phyloP scores from a whole-genome alignment of 2,797 vertebrate species.

The Diglossa cyanea region DNA sequence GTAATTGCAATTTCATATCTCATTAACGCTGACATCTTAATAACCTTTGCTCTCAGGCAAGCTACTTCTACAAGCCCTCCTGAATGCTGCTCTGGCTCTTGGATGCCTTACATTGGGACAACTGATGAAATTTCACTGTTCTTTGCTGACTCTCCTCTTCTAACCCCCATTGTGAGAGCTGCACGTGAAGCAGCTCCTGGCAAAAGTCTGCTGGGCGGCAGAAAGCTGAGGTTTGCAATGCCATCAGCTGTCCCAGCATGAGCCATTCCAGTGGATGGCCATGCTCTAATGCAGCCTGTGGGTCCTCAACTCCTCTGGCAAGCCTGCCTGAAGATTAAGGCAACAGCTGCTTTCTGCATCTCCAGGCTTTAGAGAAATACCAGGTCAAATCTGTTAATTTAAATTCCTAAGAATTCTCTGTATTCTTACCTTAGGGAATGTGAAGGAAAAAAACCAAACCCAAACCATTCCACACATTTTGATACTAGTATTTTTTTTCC shows the following conservation, averaged over 20 bases:
- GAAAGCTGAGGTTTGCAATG: not conserved
- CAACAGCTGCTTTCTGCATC: not conserved
- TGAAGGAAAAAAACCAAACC: not conserved
- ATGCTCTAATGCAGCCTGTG: not conserved
- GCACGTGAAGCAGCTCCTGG: not conserved
- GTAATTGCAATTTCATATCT: not conserved
- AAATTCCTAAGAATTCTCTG: not conserved
- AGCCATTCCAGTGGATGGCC: not conserved
- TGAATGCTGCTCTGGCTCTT: not conserved
- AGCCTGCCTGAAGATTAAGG: not conserved
- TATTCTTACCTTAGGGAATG: not conserved
- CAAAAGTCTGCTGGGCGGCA: not conserved
- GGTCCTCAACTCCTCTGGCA: not conserved
- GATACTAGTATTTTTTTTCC: not conserved
- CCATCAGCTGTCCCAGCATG: not conserved
- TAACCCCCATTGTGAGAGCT: fast-evolving
- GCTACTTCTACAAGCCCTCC: not conserved
- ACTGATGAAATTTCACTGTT: not conserved
- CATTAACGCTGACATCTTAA: not conserved
- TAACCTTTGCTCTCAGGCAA: not conserved
- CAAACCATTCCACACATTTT: not conserved
- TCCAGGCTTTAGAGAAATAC: not conserved
- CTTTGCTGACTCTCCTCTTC: not conserved
- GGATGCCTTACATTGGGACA: not conserved
- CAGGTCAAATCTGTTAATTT: not conserved